Base-by-base conservation (phyloP, 2,888 invertebrate species). In the Phengaris alcon region DNA sequence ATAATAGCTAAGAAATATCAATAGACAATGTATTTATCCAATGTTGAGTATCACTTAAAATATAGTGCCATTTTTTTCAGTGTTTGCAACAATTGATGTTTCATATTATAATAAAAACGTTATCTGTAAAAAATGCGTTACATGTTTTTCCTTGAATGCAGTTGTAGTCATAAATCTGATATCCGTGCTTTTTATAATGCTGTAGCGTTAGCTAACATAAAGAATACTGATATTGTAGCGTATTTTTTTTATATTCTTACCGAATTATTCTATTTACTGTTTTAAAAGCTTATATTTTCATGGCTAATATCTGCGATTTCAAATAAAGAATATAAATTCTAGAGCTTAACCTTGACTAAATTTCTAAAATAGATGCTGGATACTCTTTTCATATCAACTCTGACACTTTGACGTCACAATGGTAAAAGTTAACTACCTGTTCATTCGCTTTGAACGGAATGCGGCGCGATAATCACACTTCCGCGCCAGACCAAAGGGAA, bases 391-490 rank as follows among this genome's bases (percentile, higher is more conserved):
- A 55, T 54, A 54, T 57, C 44, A 7, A 64, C 12, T 44, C 64
- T 64, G 64, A 64, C 64, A 44, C 64, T 2, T 12, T 35, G 74
- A 68, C 74, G 68, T 68, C 59, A 68, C 74, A 74, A 74, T 68
- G 74, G 74, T 74, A 74, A 74, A 74, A 74, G 74, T 74, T 15
- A 35, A 12, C 57, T 22, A 74, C 64, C 74, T 35, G 74, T 48
- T 74, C 59, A 22, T 64, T 74, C 51, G 35, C 51, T 68, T 64
- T 68, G 52, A 48, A 59, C 64, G 64, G 64, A 44, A 64, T 64
- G 64, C 64, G 64, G 12, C 12, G 64, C 64, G 64, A 64, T 64
- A 64, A 64, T 64, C 64, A 2, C 64, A 44, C 64, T 64, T 64
- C 35, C 64, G 64, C 35, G 35, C 64, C 64, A 64, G 64, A 64